Conservation (phyloP, 2,113 vertebrate species). For the Dascyllus trimaculatus region DNA sequence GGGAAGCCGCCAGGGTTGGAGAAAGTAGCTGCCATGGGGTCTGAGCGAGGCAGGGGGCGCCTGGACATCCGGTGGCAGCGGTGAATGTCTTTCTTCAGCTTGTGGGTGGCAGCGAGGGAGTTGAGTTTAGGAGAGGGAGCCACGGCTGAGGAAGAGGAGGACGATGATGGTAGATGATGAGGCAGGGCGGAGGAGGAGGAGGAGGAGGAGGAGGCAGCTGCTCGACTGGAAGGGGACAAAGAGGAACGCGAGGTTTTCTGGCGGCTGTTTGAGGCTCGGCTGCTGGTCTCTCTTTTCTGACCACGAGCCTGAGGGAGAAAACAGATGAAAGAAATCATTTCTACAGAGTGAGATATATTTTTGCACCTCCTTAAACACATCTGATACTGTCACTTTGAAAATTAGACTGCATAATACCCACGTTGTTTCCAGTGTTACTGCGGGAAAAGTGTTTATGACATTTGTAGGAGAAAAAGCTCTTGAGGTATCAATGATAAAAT, state of each 20-base stretch:
- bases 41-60: constrained; percentile 91
- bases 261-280: constrained; percentile 87
- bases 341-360: background rate
- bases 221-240: constrained; percentile 48
- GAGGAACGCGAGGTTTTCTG: constrained; percentile 82
- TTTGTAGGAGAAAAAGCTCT: too few relatives aligned
- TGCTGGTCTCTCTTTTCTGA: constrained; percentile 87
- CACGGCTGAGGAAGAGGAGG: constrained; percentile 62
- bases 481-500: too few relatives aligned
- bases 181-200: constrained; percentile 63
- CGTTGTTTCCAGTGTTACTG: too few relatives aligned
- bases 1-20: constrained; percentile 77
- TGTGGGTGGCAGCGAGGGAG: constrained; percentile 92
- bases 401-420: too few relatives aligned
- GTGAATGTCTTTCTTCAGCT: constrained; percentile 98
- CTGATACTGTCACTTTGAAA: background rate
- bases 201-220: constrained; percentile 62
- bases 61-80: constrained; percentile 98
- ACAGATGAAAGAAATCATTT: constrained; percentile 3
- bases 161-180: constrained; percentile 59
- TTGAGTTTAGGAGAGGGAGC: constrained; percentile 92
- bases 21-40: constrained; percentile 83
- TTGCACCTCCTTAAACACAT: background rate
- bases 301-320: constrained; percentile 86
- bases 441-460: too few relatives aligned